These are phyloP conservation scores for Rhyzopertha dominica DNA, from an alignment of 1,140 invertebrate species.

Conservation along the genomic window DNA sequence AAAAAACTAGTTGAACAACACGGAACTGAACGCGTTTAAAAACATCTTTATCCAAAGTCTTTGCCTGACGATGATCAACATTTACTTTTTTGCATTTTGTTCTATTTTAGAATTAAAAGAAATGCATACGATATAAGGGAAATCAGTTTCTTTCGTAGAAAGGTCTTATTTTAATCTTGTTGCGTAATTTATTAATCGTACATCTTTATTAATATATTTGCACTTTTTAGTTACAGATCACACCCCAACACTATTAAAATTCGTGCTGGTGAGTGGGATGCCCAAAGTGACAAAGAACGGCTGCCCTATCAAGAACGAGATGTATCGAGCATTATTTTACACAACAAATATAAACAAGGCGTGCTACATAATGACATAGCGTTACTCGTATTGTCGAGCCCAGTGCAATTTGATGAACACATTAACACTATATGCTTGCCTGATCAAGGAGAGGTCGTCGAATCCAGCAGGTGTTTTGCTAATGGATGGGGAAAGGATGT, in stretches of 20 bases:
- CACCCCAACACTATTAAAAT: constrained; percentile 49
- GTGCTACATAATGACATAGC: constrained; percentile 54
- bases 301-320: constrained; percentile 54
- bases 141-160: too few species aligned
- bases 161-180: too few species aligned
- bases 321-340: constrained; percentile 45
- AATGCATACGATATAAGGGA: too few species aligned
- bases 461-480: constrained; percentile 58
- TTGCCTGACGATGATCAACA: too few species aligned
- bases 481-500: constrained; percentile 77
- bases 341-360: constrained; percentile 47
- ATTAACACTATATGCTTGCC: constrained; percentile 58
- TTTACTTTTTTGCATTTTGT: too few species aligned
- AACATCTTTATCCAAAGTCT: too few species aligned
- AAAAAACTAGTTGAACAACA: too few species aligned
- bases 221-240: constrained; percentile 15
- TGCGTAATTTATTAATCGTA: not conserved
- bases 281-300: constrained; percentile 58
- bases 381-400: constrained; percentile 50
- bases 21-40: too few species aligned
- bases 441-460: constrained; percentile 42
- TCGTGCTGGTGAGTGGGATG: constrained; percentile 67
- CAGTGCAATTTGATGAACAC: constrained; percentile 52
- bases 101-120: too few species aligned
- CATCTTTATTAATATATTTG: not conserved